Percentiles rank a stretch among this genome's conserved stretches.
phyloP scores from a whole-genome alignment of 2,797 vertebrate species.

The Oreortyx pictus region DNA sequence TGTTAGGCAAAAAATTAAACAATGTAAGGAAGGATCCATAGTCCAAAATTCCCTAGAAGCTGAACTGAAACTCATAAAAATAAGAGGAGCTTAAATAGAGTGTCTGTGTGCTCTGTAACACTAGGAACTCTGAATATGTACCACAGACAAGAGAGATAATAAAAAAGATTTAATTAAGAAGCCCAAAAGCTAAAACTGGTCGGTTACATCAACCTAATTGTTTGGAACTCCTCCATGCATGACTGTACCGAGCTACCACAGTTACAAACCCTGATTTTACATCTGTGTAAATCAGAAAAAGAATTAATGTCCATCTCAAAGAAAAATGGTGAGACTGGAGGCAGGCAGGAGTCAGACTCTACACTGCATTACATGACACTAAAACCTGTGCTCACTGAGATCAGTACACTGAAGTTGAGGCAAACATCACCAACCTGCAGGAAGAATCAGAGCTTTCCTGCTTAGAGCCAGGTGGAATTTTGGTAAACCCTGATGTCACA shows the following conservation, averaged over 20 bases:
- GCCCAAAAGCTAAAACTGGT: background rate
- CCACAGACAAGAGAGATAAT: background rate
- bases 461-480: background rate
- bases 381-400: background rate
- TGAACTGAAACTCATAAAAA: background rate
- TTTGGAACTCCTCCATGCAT: background rate
- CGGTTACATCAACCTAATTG: background rate
- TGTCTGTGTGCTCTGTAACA: background rate
- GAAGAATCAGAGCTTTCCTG: background rate
- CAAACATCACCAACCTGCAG: background rate
- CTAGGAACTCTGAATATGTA: accelerated
- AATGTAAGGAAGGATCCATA: background rate
- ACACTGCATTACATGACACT: too few relatives aligned
- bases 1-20: background rate
- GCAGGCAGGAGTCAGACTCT: background rate
- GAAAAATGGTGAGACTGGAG: background rate
- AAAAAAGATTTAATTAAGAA: background rate
- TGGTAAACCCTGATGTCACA: background rate
- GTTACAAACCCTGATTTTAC: background rate
- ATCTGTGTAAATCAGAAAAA: background rate
- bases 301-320: background rate
- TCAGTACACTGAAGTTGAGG: background rate
- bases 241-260: background rate
- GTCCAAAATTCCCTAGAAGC: background rate
- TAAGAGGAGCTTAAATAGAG: background rate